Conservation (phyloP, 2,113 vertebrate genomes). For the Eudyptes chrysolophus region DNA sequence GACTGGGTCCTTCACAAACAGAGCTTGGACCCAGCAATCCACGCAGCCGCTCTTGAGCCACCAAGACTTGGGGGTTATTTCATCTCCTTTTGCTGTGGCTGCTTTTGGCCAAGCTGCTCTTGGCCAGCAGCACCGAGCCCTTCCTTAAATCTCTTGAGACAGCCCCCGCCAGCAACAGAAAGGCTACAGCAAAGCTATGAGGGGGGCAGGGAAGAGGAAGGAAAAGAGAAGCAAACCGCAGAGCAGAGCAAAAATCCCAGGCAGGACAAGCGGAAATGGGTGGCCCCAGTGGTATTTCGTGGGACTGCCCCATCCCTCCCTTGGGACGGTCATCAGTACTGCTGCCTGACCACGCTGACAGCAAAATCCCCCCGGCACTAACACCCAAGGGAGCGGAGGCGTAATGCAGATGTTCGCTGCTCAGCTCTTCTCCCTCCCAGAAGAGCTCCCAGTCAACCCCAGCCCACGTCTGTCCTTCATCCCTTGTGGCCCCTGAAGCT, state of each 20-base stretch:
- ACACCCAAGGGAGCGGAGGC: not conserved
- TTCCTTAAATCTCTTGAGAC: not conserved
- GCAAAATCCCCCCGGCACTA: not conserved
- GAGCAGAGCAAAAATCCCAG: not conserved
- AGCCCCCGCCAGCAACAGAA: not conserved
- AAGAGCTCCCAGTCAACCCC: not conserved
- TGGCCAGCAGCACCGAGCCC: not conserved
- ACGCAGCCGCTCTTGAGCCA: rapidly evolving
- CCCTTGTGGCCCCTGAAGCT: not conserved
- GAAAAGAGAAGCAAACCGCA: not conserved
- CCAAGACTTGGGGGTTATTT: not conserved
- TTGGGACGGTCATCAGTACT: rapidly evolving
- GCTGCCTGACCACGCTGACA: not conserved
- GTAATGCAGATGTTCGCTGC: not conserved
- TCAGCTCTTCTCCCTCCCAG: not conserved
- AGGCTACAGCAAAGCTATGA: not conserved
- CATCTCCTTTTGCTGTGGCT: not conserved
- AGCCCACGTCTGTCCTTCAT: not conserved
- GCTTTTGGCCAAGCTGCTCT: not conserved
- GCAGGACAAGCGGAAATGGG: not conserved
- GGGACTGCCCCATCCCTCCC: not conserved
- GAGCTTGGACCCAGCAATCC: not conserved
- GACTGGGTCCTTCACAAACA: not conserved
- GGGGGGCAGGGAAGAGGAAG: not conserved
- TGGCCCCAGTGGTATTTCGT: not conserved